Evolutionary conservation across 2,797 vertebrate genomes (phyloP), one percentile per base, ranked within the genome.

Genomic region (Xyrichtys novacula): DNA sequence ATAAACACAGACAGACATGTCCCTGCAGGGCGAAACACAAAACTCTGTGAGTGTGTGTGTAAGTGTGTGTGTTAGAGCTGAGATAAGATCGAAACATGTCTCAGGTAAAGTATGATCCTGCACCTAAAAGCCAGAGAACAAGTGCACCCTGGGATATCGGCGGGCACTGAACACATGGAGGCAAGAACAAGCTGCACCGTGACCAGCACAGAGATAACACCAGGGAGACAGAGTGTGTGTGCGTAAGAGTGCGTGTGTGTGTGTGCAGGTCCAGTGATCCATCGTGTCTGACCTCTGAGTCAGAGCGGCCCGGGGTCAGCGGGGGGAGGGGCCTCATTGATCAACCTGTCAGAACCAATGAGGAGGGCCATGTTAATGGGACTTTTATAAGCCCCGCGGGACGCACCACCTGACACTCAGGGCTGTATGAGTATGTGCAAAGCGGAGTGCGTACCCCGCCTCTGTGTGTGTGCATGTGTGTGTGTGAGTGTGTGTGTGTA

Each of bases 311-410:
- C 76, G 93, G 94, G 96, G 96, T 96, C 96, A 95, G 89, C 80
- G 83, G 85, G 93, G 83, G 96, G 93, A 95, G 94, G 93, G 91
- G 89, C 86, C 95, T 96, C 96, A 97, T 98, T 96, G 96, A 97
- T 98, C 95, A 96, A 93, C 84, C 95, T 98, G 97, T 96, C 96
- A 96, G 93, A 93, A 93, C 91, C 95, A 94, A 96, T 96, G 95
- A 97, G 95, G 93, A 96, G 93, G 91, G 94, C 94, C 95, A 94
- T 96, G 96, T 96, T 97, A 98, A 97, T 96, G 95, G 95, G 94
- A 96, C 94, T 95, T 97, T 95, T 95, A 96, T 96, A 95, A 95
- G 94, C 94, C 95, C 95, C 91, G 83, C 86, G 95, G 95, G 95
- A 94, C 81, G 55, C 65, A 92, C 76, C 61, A 88, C 77, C 91